These are phyloP conservation scores for Cercopithecus hamlyni DNA, from an alignment of 2,797 vertebrate species.

Conservation along the genomic window DNA sequence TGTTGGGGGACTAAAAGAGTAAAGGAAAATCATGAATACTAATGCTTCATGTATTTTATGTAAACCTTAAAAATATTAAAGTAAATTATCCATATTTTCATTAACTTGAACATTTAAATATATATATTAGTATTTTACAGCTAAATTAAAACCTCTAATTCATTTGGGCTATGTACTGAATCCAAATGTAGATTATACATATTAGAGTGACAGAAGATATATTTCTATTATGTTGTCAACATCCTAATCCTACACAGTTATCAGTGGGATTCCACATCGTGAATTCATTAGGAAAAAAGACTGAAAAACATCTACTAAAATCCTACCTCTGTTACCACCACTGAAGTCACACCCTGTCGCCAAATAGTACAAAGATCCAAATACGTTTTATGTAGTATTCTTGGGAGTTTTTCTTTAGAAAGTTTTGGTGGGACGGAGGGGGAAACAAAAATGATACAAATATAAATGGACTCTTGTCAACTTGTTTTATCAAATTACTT, in stretches of 20 bases:
- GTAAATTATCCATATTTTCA: not conserved
- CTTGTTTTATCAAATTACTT: not conserved
- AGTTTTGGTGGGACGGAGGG: not conserved
- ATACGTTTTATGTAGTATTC: not conserved
- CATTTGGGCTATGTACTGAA: not conserved
- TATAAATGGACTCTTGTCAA: not conserved
- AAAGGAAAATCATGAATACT: not conserved
- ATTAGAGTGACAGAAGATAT: not conserved
- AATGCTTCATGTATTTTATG: not conserved
- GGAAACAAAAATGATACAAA: not conserved
- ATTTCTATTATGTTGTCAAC: not conserved
- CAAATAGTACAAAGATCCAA: not conserved
- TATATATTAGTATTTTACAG: not conserved
- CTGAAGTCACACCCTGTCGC: not conserved
- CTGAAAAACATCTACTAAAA: not conserved
- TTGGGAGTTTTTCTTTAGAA: conserved; percentile 19
- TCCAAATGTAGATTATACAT: not conserved
- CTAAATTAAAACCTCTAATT: conserved; percentile 10
- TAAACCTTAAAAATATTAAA: not conserved
- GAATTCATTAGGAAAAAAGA: not conserved
- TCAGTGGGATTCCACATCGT: not conserved
- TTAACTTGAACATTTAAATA: not conserved
- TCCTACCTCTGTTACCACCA: not conserved
- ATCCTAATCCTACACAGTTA: not conserved
- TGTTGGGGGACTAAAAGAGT: not conserved